Evolutionary conservation across 2,888 invertebrate genomes (phyloP), one percentile per base, ranked within the genome.

Genomic region (Unio delphinus): DNA sequence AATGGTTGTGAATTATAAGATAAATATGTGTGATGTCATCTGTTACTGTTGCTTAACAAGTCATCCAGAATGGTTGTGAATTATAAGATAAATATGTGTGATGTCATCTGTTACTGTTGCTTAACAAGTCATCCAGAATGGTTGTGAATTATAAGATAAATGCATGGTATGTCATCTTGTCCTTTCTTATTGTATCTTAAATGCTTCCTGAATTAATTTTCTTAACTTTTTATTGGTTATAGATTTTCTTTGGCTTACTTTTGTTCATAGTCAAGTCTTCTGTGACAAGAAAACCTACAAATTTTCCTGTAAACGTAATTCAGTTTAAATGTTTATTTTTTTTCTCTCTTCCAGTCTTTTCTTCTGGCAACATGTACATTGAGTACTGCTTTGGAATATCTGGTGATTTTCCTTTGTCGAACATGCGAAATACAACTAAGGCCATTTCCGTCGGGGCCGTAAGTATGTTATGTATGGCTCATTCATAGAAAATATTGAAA

Each of bases 371-470:
- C 90, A 18, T 88, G 90, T 69, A 76, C 89, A 55, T 79, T 92
- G 64, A 87, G 91, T 3, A 88, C 90, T 26, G 63, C 89, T 5
- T 76, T 92, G 66, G 91, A 92, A 83, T 73, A 91, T 26, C 73
- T 83, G 23, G 81, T 87, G 26, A 85, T 91, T 30, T 83, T 86
- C 65, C 62, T 86, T 17, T 83, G 91, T 64, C 87, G 88, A 72
- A 78, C 83, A 15, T 78, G 90, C 55, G 87, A 90, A 61, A 76
- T 91, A 55, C 88, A 89, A 60, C 81, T 90, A 56, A 88, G 88
- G 58, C 82, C 84, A 56, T 85, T 91, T 54, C 91, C 91, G 0
- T 89, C 90, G 20, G 92, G 92, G 76, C 90, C 91, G 91, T 92
- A 87, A 90, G 91, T 89, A 64, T 68, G 7, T 55, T 54, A 30